Evolutionary conservation across 2,113 vertebrate species (phyloP).

Genomic region (Oncorhynchus kisutch): DNA sequence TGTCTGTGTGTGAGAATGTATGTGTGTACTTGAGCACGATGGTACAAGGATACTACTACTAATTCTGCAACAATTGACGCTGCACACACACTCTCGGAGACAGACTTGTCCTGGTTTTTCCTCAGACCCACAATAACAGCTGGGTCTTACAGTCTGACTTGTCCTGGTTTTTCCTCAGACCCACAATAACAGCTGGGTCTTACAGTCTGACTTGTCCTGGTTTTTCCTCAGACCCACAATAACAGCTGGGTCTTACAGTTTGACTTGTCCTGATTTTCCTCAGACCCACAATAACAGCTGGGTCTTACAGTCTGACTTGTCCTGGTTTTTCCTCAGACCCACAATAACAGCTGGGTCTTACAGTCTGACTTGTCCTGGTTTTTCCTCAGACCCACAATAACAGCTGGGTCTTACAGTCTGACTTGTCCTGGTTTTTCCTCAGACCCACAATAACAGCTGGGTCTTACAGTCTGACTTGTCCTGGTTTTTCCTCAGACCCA

Average conservation of each 20-base stretch:
- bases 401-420: too few species aligned
- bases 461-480: background rate
- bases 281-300: background rate
- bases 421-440: background rate
- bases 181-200: too few species aligned
- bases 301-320: too few species aligned
- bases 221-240: background rate
- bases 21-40: background rate
- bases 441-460: background rate
- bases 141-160: too few species aligned
- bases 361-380: too few species aligned
- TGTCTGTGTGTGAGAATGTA: background rate
- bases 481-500: background rate
- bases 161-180: too few species aligned
- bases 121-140: too few species aligned
- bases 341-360: too few species aligned
- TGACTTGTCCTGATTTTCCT: background rate
- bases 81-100: background rate
- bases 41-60: slow-evolving; percentile 16
- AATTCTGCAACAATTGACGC: background rate
- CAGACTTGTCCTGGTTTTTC: too few species aligned
- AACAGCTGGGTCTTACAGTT: background rate
- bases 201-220: too few species aligned
- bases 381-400: too few species aligned
- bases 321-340: too few species aligned